Conservation (phyloP, 2,797 vertebrate genomes). For the Aldrovandia affinis region DNA sequence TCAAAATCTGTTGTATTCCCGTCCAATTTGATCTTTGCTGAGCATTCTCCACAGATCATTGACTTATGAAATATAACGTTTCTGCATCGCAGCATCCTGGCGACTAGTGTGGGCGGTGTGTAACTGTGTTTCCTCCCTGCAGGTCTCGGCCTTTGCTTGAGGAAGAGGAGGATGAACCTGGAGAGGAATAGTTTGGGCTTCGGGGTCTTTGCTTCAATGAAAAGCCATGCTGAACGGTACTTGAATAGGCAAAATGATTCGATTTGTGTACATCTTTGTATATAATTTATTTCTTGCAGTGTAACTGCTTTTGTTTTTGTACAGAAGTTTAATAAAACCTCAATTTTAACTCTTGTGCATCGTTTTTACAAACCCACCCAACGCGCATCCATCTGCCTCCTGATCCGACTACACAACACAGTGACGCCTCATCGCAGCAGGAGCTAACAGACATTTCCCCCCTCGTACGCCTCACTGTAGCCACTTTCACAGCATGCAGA, state of each 20-base stretch:
- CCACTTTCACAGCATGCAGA: no score
- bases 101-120: neutral
- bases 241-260: neutral
- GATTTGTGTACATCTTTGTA: constrained; percentile 71
- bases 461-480: no score
- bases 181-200: constrained; percentile 18
- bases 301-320: constrained; percentile 54
- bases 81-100: no score
- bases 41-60: no score
- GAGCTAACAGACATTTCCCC: no score
- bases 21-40: no score
- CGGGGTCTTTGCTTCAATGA: neutral
- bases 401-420: no score
- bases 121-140: constrained; percentile 1
- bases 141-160: constrained; percentile 68
- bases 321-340: constrained; percentile 63
- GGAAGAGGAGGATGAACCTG: constrained; percentile 60
- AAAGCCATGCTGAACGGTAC: neutral
- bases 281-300: constrained; percentile 54
- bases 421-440: no score
- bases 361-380: no score
- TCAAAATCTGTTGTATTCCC: no score
- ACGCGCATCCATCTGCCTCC: no score
- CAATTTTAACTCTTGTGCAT: neutral
- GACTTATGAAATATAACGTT: no score